Evolutionary conservation across 2,888 invertebrate genomes (phyloP), one percentile per base, ranked within the genome.

Genomic region (Aproaerema taeniolella): DNA sequence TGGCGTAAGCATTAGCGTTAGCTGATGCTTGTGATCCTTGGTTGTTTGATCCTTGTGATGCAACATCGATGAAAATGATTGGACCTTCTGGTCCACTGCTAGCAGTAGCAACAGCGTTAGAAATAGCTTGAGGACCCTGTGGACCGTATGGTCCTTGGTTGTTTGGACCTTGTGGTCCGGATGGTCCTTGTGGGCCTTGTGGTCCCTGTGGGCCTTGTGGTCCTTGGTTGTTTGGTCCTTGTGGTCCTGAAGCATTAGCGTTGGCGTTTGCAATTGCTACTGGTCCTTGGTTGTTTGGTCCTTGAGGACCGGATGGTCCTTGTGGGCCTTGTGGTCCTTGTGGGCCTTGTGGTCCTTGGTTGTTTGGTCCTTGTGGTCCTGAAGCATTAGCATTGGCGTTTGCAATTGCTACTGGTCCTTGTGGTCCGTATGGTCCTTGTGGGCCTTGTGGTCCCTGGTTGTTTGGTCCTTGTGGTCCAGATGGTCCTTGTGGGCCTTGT

Each of bases 111-210:
- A 46, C 33, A 25, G 28, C 26, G 20, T 37, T 42, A 16, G 32
- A 16, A 2, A 41, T 29, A 20, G 20, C 20, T 20, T 7, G 8
- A 9, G 6, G 26, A 9, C 3, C n/a, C n/a, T 26, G 20, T 30
- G 30, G 30, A 42, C 42, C 46, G 2, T 31, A n/a, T 37, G 39
- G 31, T 17, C 37, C 46, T 12, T 31, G 39, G 24, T 51, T 49
- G 16, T 49, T 39, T 10, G 42, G 35, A 36, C 38, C 50, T 20
- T 31, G 32, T 9, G 28, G 16, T 26, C 35, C 35, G 1, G 10
- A 11, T 32, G 30, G 26, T 14, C 31, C 31, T 2, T 29, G 8
- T 29, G 28, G 33, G 29, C 39, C 40, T n/a, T 29, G 10, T 33
- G 34, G 28, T 13, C 39, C 39, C 2, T 39, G n/a, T 28, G 26